A percentile compares a stretch with the other conserved stretches of the same genome.
Conservation (phyloP, 2,888 invertebrate species). For the Eurois occulta region DNA sequence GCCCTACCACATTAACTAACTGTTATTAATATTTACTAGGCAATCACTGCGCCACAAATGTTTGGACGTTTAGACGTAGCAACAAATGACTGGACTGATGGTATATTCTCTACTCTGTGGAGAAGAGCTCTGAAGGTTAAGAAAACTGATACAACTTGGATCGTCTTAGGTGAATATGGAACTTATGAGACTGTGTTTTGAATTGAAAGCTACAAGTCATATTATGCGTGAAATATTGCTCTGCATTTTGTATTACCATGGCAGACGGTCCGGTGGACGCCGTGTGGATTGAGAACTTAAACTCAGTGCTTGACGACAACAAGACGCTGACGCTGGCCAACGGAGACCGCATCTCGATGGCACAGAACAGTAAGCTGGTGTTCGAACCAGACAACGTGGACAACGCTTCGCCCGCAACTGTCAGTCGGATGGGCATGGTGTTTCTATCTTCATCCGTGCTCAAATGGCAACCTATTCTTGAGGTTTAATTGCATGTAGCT, state of each 20-base stretch:
- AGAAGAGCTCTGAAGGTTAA: conserved; percentile 95
- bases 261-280: conserved; percentile 98
- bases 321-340: conserved; percentile 97
- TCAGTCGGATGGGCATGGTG: conserved; percentile 97
- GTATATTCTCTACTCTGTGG: conserved; percentile 98
- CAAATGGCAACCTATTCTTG: conserved; percentile 94
- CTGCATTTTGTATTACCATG: neutral
- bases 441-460: conserved; percentile 96
- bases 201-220: neutral
- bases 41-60: conserved; percentile 98
- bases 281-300: conserved; percentile 98
- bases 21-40: conserved; percentile 82
- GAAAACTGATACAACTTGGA: conserved; percentile 93
- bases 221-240: neutral
- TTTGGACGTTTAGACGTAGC: conserved; percentile 97
- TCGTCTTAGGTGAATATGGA: conserved; percentile 82
- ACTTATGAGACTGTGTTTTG: too few relatives aligned
- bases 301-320: conserved; percentile 97
- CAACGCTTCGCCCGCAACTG: conserved; percentile 97
- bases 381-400: conserved; percentile 98
- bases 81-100: conserved; percentile 98
- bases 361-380: conserved; percentile 95
- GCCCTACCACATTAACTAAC: neutral
- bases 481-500: conserved; percentile 85
- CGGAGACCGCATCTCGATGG: conserved; percentile 97